Conservation (phyloP, 1,140 invertebrate species). For the Lepidotrigona ventralis region DNA sequence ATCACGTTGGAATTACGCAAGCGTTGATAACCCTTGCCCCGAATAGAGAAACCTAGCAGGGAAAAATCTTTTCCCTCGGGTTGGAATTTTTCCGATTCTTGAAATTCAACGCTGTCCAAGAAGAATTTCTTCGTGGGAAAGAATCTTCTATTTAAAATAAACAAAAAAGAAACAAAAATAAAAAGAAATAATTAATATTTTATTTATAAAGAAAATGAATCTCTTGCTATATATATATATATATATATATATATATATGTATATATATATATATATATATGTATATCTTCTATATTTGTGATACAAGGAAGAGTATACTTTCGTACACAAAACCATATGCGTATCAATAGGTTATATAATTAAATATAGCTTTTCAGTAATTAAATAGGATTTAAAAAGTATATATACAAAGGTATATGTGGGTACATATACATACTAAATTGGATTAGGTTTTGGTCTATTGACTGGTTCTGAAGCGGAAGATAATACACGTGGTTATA, state of each 20-base stretch:
- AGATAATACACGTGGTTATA: not conserved
- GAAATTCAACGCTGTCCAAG: not conserved
- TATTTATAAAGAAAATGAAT: not conserved
- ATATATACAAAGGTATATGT: not conserved
- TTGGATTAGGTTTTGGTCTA: not conserved
- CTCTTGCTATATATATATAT: no score
- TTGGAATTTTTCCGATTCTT: not conserved
- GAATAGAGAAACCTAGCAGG: not conserved
- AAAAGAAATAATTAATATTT: not conserved
- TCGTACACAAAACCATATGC: not conserved
- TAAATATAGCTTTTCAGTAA: not conserved
- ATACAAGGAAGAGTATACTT: not conserved
- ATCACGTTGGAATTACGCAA: conserved; percentile 32
- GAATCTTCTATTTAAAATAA: not conserved
- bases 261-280: no score
- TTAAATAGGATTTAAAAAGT: not conserved
- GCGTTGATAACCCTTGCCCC: conserved; percentile 32
- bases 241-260: no score
- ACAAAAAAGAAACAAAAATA: not conserved
- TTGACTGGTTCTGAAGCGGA: not conserved
- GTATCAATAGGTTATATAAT: not conserved
- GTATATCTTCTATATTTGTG: not conserved
- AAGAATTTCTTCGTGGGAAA: not conserved
- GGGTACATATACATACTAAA: not conserved
- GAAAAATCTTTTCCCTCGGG: not conserved